Evolutionary conservation across 30 jellyfish, hydroid and myxozoan genomes (phyloP), one percentile per base, ranked within the genome.

Genomic region (Pelagia noctiluca): DNA sequence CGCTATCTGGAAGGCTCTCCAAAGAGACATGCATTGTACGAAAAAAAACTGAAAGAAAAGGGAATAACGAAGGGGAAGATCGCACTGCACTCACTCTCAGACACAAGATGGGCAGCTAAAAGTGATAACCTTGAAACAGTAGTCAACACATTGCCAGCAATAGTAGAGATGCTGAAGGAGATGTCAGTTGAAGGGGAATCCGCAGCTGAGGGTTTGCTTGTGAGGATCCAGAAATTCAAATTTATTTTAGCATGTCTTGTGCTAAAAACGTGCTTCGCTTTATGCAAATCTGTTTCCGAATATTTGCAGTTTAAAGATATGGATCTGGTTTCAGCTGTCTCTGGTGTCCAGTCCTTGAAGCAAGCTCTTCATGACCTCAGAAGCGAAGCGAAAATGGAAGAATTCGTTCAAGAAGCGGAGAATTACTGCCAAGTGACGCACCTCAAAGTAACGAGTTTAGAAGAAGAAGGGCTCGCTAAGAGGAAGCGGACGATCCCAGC

Each of bases 1-100:
- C 85, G 36, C 71, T 63, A 18, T 21, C 71, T 79, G 72, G 90
- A 79, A 36, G 90, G 90, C 19, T 79, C 90, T 13, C 90, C 90
- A 61, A 79, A 62, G 31, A 13, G 90, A 30, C 85, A 79, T 34
- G 84, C 48, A 32, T 37, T 79, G 71, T 79, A 79, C 85, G 72
- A 79, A 65, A n/a, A 63, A 48, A 24, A 18, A 79, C 73, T 64
- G 50, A 25, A 23, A 42, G 71, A 26, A 25, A 34, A 64, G 26
- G 53, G 53, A 38, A 61, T 79, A 5, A 18, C 47, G 28, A 42
- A n/a, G 12, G 73, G 73, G 36, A 79, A 48, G 33, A 79, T 48
- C 11, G 82, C 85, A 2, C 80, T 76, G 63, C 88, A 60, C 29
- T 74, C 75, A 60, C 34, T 76, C 2, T 76, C 88, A 30, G 88